Evolutionary conservation across 2,113 vertebrate genomes (phyloP).

Genomic region (Sceloporus tristichus): DNA sequence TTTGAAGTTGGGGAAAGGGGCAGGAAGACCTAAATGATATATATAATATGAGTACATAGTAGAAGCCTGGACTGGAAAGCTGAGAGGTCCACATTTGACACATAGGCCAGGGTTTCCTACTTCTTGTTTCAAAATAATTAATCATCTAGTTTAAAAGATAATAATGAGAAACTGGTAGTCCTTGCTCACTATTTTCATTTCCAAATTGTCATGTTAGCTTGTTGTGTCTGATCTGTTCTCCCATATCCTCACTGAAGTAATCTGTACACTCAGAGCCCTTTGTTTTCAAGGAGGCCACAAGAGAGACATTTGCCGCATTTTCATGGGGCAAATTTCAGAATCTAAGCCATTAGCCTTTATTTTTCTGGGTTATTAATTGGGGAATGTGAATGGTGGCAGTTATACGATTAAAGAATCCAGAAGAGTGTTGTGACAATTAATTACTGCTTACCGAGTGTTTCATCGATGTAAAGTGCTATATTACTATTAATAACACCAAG

Average conservation of each 20-base stretch:
- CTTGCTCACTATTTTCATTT: background rate
- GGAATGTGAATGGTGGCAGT: constrained; percentile 15
- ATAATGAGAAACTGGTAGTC: background rate
- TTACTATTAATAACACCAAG: constrained; percentile 39
- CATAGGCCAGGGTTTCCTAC: background rate
- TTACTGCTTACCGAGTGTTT: constrained; percentile 37
- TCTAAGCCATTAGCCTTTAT: constrained; percentile 1
- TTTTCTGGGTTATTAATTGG: constrained; percentile 19
- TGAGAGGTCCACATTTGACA: background rate
- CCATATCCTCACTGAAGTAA: background rate
- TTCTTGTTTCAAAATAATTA: too few relatives aligned
- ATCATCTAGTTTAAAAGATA: background rate
- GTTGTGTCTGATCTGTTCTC: background rate
- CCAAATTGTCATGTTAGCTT: background rate
- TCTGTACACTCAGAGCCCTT: constrained; percentile 15
- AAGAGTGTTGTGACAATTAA: constrained; percentile 36
- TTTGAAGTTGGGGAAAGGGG: background rate
- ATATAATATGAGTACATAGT: background rate
- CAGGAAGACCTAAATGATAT: background rate
- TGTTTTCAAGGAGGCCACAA: constrained; percentile 2
- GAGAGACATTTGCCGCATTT: background rate
- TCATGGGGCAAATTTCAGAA: constrained; percentile 9
- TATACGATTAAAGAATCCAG: constrained; percentile 40
- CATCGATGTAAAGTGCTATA: constrained; percentile 23
- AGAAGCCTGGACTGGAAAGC: background rate